These are phyloP conservation scores for Lithophane ornitopus DNA, from an alignment of 2,888 invertebrate genomes.

Conservation along the genomic window DNA sequence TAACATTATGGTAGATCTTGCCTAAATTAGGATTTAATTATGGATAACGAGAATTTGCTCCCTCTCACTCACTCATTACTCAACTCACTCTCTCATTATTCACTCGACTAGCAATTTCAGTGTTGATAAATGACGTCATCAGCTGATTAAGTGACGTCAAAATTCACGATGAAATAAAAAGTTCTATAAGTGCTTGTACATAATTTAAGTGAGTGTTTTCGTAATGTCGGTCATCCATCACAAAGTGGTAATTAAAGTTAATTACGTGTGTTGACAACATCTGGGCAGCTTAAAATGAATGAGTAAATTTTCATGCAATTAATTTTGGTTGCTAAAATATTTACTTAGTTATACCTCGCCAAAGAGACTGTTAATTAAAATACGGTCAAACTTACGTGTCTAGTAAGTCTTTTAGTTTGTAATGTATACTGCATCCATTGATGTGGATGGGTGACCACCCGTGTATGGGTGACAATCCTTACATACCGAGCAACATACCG, in stretches of 20 bases:
- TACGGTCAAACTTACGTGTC: background rate
- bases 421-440: background rate
- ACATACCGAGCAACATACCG: no score
- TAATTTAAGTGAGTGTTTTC: constrained; percentile 24
- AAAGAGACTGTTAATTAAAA: constrained; percentile 4
- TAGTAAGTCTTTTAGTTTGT: background rate
- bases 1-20: background rate
- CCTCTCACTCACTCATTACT: constrained; percentile 18
- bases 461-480: no score
- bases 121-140: constrained; percentile 41
- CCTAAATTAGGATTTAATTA: constrained; percentile 20
- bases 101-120: constrained; percentile 45
- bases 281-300: constrained; percentile 38
- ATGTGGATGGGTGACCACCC: no score
- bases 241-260: constrained; percentile 44
- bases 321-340: constrained; percentile 12
- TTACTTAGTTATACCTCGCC: background rate
- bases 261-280: constrained; percentile 40
- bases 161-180: constrained; percentile 28
- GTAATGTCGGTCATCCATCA: constrained; percentile 33
- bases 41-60: background rate
- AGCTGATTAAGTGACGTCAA: constrained; percentile 37
- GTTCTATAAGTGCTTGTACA: constrained; percentile 25
- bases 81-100: constrained; percentile 34
- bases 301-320: constrained; percentile 38